Conservation (phyloP, 30 jellyfish, hydroid and myxozoan genomes). For the Pelagia noctiluca region DNA sequence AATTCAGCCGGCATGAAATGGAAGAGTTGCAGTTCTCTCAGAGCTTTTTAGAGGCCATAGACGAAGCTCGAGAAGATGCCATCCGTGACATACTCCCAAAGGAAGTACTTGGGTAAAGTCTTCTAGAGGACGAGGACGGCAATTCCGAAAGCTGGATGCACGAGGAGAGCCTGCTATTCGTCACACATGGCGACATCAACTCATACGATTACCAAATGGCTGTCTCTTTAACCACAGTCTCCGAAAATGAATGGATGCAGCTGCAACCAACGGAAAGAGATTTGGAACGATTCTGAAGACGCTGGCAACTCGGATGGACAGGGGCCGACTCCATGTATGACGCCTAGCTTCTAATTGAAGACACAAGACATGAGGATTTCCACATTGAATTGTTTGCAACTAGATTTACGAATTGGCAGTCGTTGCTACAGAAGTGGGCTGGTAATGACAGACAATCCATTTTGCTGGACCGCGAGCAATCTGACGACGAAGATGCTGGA, state of each 20-base stretch:
- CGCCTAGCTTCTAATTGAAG: slow-evolving; percentile 38
- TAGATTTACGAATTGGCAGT: not conserved
- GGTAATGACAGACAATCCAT: not conserved
- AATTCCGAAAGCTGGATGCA: not conserved
- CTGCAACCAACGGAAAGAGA: not conserved
- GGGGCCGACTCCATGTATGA: slow-evolving; percentile 22
- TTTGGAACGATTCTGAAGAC: not conserved
- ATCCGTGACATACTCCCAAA: not conserved
- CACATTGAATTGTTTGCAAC: not conserved
- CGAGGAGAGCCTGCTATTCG: not conserved
- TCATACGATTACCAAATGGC: not conserved
- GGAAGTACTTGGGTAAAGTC: not conserved
- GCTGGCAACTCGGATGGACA: slow-evolving; percentile 7
- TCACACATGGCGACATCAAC: not conserved
- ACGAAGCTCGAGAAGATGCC: not conserved
- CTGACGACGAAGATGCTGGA: not conserved
- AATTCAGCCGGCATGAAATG: not conserved
- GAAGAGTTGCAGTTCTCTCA: slow-evolving; percentile 13
- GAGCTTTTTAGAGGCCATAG: not conserved
- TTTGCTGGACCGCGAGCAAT: not conserved
- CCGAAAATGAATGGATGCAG: not conserved
- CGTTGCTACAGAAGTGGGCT: not conserved
- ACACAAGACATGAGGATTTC: not conserved
- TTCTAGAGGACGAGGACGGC: not conserved
- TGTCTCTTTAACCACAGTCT: not conserved